Conservation (phyloP, 2,797 vertebrate species). For the Sebastes nivosus region DNA sequence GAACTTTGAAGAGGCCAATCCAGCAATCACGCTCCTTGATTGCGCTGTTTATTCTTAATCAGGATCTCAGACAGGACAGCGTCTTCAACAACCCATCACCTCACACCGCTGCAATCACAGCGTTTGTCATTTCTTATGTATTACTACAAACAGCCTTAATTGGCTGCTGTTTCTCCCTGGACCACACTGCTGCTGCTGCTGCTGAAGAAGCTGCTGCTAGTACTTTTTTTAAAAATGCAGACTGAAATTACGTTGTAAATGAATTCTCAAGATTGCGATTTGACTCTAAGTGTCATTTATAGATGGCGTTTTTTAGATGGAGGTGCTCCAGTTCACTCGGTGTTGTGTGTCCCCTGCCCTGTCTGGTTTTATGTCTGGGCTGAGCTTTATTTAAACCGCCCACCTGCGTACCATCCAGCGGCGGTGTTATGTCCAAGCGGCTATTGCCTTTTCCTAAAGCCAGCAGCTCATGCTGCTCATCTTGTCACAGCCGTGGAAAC, state of each 20-base stretch:
- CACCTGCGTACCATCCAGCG: conserved; percentile 7
- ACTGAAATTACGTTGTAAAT: conserved; percentile 43
- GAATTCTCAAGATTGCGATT: conserved; percentile 28
- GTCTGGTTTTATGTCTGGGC: conserved; percentile 7
- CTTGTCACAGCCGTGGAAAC: conserved; percentile 42
- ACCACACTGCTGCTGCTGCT: conserved; percentile 3
- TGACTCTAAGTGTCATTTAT: conserved; percentile 3
- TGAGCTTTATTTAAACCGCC: conserved; percentile 33
- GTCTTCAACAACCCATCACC: conserved; percentile 40
- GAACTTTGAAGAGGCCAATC: conserved; percentile 43
- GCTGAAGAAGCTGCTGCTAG: conserved; percentile 33
- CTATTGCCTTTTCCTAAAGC: conserved; percentile 37
- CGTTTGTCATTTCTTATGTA: conserved; percentile 58
- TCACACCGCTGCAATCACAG: conserved; percentile 67
- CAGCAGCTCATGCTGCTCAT: conserved; percentile 48
- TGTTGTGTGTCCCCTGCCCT: background rate
- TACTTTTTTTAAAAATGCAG: conserved; percentile 9
- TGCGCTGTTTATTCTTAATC: conserved; percentile 72
- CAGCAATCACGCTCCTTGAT: conserved; percentile 75
- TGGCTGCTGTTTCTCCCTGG: conserved; percentile 32
- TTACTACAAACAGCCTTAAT: conserved; percentile 63
- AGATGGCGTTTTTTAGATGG: background rate
- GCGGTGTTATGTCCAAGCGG: conserved; percentile 4
- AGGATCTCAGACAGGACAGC: conserved; percentile 49
- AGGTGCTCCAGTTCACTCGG: background rate